Base-by-base conservation (phyloP, 2,797 vertebrate genomes). In the Ambastaia sidthimunki region DNA sequence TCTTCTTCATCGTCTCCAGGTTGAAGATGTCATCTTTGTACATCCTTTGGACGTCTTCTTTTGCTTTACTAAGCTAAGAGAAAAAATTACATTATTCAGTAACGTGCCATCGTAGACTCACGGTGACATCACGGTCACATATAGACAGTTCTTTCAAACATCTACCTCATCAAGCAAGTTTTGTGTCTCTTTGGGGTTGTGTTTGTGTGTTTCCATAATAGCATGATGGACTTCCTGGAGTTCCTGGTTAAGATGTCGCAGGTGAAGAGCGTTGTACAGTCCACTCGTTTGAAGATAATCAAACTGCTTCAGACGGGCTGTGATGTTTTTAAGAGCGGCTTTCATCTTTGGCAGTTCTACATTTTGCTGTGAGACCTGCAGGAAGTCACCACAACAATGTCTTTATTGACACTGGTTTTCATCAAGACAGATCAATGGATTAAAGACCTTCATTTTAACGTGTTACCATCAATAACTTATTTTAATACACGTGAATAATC, bases 1-100 rank as follows among this genome's bases (percentile, higher is more conserved):
- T 90, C 21, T 90, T 87, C 85, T 80, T 92, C 37, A 93, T 75
- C 0, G 84, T 62, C 83, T 90, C 90, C 74, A 94, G 83, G 83
- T 94, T 94, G 4, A 90, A 48, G 18, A 67, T 66, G 37, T 93
- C 76, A 0, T 84, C 74, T 15, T 37, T 81, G 57, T 90, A 79
- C 84, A 92, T 86, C 23, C 4, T 85, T 1, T 70, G 44, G 3
- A 92, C 85, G 0, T 75, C 60, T 1, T 19, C 23, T 25, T 34
- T 65, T 52, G 60, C 60, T 0, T 11, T 65, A 37, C 4, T 54
- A 25, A 75, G 5, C 73, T 75, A 59, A 37, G n/a, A 54, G 48
- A 11, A 75, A 65, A 48, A 65, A 13, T 52, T 15, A 60, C 23
- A 2, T 50, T 11, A 48, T n/a, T 62, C n/a, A 31, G 28, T 28